A percentile compares a stretch with the other conserved stretches of the same genome.
Conservation (phyloP, 1,140 invertebrate genomes). For the Papilio aristodemus region DNA sequence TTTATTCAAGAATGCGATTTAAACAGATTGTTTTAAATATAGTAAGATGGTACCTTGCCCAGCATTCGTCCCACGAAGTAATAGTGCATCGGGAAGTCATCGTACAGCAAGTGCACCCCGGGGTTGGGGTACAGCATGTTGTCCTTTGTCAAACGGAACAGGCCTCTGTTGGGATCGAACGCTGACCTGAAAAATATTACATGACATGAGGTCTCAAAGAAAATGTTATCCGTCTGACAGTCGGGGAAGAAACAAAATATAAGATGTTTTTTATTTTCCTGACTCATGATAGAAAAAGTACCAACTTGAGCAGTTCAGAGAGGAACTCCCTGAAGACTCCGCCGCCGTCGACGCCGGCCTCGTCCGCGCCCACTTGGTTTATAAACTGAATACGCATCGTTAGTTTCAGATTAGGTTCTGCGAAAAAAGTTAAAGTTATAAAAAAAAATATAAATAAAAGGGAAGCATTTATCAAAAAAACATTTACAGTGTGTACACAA, state of each 20-base stretch:
- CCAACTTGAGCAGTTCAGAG: slow-evolving; percentile 90
- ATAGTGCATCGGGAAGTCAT: slow-evolving; percentile 94
- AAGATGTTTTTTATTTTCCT: too few relatives aligned
- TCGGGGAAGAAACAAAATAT: too few relatives aligned
- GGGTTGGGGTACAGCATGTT: slow-evolving; percentile 98
- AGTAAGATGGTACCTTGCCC: slow-evolving; percentile 96
- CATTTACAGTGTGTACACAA: not conserved
- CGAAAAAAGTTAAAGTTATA: slow-evolving; percentile 37
- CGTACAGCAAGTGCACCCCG: slow-evolving; percentile 89
- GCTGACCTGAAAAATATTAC: slow-evolving; percentile 87
- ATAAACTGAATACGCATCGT: slow-evolving; percentile 94
- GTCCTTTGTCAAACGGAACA: slow-evolving; percentile 95
- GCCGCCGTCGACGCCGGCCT: slow-evolving; percentile 97
- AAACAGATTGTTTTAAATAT: too few relatives aligned
- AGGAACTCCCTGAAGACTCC: slow-evolving; percentile 96
- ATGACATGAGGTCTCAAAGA: too few relatives aligned
- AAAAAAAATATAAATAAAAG: too few relatives aligned
- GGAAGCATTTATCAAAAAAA: slow-evolving; percentile 14
- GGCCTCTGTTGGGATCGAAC: slow-evolving; percentile 97
- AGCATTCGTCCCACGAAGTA: slow-evolving; percentile 97
- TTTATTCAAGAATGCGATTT: too few relatives aligned
- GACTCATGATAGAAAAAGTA: not conserved
- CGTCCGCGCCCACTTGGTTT: slow-evolving; percentile 93
- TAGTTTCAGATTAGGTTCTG: slow-evolving; percentile 92
- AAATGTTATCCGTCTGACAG: too few relatives aligned